phyloP scores from a whole-genome alignment of 2,888 invertebrate genomes.

The Drosophila sordidapex region DNA sequence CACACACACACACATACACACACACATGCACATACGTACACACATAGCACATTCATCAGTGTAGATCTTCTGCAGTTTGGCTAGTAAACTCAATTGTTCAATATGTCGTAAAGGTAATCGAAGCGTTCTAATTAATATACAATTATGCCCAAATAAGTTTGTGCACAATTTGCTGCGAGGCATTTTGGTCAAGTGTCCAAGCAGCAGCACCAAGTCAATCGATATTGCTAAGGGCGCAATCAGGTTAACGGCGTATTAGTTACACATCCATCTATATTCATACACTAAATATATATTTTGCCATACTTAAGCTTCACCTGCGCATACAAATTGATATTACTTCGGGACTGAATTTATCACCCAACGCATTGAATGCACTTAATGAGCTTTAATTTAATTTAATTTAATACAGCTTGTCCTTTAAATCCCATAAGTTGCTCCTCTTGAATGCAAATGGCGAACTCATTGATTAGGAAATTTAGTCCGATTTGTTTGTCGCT shows the following conservation, averaged over 20 bases:
- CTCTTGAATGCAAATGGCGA: not conserved
- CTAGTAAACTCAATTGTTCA: constrained; percentile 40
- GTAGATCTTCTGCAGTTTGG: not conserved
- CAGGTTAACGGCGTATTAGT: not conserved
- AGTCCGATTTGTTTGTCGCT: not conserved
- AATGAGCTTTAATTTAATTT: constrained; percentile 6
- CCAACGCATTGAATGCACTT: constrained; percentile 15
- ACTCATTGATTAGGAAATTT: not conserved
- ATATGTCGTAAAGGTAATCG: constrained; percentile 34
- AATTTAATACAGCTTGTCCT: constrained; percentile 6
- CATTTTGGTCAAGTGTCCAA: constrained; percentile 1
- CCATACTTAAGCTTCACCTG: constrained; percentile 5
- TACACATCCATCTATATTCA: not conserved
- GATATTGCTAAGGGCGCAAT: constrained; percentile 16
- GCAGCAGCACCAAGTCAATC: constrained; percentile 30
- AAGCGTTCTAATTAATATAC: constrained; percentile 70
- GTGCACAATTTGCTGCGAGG: constrained; percentile 24
- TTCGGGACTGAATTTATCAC: not conserved
- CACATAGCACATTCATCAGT: not conserved
- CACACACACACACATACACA: not conserved
- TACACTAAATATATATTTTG: not conserved
- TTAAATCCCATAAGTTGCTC: not conserved
- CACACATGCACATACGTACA: not conserved
- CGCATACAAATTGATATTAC: not conserved
- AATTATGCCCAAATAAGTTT: constrained; percentile 64